Conservation (phyloP, 2,113 vertebrate species). For the Sphyrna mokarran region DNA sequence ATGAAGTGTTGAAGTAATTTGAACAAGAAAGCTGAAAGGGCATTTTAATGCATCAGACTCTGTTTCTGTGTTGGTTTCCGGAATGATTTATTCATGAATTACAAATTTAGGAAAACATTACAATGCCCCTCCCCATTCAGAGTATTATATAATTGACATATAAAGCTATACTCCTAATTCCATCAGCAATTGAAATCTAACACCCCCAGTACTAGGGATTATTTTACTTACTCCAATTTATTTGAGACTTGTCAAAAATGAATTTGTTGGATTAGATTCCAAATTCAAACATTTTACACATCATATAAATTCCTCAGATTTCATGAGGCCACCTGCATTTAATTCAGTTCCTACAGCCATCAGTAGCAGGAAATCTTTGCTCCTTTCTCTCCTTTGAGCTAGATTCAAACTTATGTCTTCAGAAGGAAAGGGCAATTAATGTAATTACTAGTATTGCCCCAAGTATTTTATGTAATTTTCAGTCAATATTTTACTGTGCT, state of each 20-base stretch:
- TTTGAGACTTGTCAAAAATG: not conserved
- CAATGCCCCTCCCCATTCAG: not conserved
- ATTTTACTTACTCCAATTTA: not conserved
- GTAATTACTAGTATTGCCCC: slow-evolving; percentile 13
- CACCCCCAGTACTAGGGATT: not conserved
- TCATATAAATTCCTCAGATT: not conserved
- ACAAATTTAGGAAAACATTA: not conserved
- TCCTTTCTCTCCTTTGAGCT: not conserved
- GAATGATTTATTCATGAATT: not conserved
- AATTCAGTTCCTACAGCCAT: slow-evolving; percentile 19
- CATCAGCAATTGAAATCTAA: not conserved
- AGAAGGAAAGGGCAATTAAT: slow-evolving; percentile 24
- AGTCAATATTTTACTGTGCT: not conserved
- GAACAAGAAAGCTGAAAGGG: not conserved
- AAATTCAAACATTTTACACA: slow-evolving; percentile 22
- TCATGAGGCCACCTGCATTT: not conserved
- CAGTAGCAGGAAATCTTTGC: not conserved
- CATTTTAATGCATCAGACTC: not conserved
- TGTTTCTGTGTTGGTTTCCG: not conserved
- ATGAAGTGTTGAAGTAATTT: not conserved
- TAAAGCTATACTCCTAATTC: not conserved
- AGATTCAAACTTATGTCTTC: slow-evolving; percentile 16
- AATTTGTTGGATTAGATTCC: not conserved
- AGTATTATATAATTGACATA: not conserved
- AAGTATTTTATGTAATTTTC: slow-evolving; percentile 9